A percentile compares a stretch with the other conserved stretches of the same genome.
Conservation (phyloP, 2,797 vertebrate species). For the Spinibarbus caldwelli region DNA sequence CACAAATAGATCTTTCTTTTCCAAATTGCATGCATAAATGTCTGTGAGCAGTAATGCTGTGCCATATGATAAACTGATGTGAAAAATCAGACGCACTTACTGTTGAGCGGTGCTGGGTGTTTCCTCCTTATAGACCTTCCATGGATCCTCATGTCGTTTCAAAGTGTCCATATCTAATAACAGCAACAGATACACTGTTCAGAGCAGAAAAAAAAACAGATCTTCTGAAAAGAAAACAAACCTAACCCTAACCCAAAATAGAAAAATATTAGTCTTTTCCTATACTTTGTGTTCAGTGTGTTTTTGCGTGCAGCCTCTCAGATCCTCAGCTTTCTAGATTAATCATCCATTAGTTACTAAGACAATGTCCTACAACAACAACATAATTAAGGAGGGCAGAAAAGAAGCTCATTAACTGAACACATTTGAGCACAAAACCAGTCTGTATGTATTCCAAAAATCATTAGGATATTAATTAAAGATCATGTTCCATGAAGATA, state of each 20-base stretch:
- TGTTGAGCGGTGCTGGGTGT: constrained; percentile 65
- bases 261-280: background rate
- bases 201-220: background rate
- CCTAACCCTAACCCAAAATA: no score
- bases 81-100: constrained; percentile 62
- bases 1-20: no score
- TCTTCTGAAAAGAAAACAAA: no score
- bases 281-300: background rate
- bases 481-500: no score
- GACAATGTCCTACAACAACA: constrained; percentile 43
- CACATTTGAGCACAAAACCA: background rate
- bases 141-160: constrained; percentile 56
- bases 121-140: constrained; percentile 71
- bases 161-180: constrained; percentile 57
- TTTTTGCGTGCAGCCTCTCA: no score
- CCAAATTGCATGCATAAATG: background rate
- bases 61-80: background rate
- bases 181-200: background rate
- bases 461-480: no score
- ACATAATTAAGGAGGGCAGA: background rate
- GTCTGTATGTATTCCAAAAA: no score
- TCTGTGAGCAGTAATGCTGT: background rate
- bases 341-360: constrained; percentile 57
- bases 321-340: constrained; percentile 43
- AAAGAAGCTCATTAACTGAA: background rate